These are phyloP conservation scores for Discoglossus pictus DNA, from an alignment of 2,797 vertebrate genomes.

Conservation along the genomic window DNA sequence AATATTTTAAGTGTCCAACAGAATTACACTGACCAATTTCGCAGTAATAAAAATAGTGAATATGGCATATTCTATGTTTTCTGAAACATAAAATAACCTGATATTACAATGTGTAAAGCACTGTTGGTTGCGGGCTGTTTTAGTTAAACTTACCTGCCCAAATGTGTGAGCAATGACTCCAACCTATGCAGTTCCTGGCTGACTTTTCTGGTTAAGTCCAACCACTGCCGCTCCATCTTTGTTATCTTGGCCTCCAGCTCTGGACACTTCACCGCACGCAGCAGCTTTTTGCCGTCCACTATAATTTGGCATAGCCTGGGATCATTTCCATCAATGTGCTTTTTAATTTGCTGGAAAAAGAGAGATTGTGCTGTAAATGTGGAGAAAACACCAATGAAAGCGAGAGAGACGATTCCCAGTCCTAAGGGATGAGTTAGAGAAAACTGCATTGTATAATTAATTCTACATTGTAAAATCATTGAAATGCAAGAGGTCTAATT, in stretches of 20 bases:
- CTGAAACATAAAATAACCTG: no score
- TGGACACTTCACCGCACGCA: constrained; percentile 61
- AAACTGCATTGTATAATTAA: no score
- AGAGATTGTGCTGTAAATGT: constrained; percentile 4
- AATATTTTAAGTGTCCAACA: no score
- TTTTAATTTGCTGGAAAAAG: constrained; percentile 70
- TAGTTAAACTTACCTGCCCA: constrained; percentile 64
- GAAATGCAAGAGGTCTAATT: no score
- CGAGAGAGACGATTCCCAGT: no score
- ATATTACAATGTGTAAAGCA: no score
- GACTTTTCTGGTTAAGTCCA: constrained; percentile 66
- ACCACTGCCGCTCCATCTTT: constrained; percentile 74
- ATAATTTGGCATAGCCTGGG: constrained; percentile 68
- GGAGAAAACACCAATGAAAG: not conserved
- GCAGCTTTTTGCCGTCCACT: constrained; percentile 72
- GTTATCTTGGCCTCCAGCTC: constrained; percentile 66
- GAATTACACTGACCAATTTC: no score
- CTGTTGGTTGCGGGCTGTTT: not conserved
- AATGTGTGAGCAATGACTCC: constrained; percentile 69
- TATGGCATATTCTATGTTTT: no score
- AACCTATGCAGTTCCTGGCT: constrained; percentile 63
- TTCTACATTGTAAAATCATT: no score
- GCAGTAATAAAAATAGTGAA: no score
- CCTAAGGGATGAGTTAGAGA: no score
- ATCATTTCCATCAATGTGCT: constrained; percentile 67